Conservation (phyloP, 2,797 vertebrate genomes). For the Pampus argenteus region DNA sequence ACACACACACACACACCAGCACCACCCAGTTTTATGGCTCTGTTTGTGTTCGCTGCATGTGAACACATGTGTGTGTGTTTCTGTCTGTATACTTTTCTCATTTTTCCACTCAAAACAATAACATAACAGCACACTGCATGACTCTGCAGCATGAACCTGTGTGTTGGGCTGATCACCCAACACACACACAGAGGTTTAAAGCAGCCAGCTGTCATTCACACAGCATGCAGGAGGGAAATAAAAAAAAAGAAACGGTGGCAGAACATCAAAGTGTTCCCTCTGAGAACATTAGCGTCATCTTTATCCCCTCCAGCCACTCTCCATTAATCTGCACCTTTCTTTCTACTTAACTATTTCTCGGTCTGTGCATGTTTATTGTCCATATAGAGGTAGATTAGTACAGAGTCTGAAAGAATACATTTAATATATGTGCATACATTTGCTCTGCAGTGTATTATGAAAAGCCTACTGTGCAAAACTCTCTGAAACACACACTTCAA, state of each 20-base stretch:
- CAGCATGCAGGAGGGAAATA: constrained; percentile 2
- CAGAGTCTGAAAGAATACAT: neutral
- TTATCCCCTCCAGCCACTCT: constrained; percentile 34
- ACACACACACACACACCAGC: constrained; percentile 27
- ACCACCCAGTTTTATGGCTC: constrained; percentile 54
- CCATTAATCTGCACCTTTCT: neutral
- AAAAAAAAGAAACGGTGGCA: constrained; percentile 47
- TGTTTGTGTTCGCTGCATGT: constrained; percentile 41
- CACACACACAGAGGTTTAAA: too few species aligned
- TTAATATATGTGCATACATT: constrained; percentile 45
- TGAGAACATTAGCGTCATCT: constrained; percentile 51
- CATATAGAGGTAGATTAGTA: neutral
- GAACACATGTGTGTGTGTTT: neutral
- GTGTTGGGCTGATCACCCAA: too few species aligned
- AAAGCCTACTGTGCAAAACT: constrained; percentile 11
- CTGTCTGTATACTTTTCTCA: neutral
- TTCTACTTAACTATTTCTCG: neutral
- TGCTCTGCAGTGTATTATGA: constrained; percentile 5
- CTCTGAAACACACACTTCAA: constrained; percentile 23
- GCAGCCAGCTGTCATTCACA: constrained; percentile 21
- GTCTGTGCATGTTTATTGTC: neutral
- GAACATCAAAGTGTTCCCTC: constrained; percentile 59
- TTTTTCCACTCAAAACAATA: constrained; percentile 1
- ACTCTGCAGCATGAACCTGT: constrained; percentile 6
- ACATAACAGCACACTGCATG: neutral